Percentiles rank a stretch among this genome's conserved stretches.
These are phyloP conservation scores for Phrynosoma platyrhinos DNA, from an alignment of 2,113 vertebrate species.

Conservation along the genomic window DNA sequence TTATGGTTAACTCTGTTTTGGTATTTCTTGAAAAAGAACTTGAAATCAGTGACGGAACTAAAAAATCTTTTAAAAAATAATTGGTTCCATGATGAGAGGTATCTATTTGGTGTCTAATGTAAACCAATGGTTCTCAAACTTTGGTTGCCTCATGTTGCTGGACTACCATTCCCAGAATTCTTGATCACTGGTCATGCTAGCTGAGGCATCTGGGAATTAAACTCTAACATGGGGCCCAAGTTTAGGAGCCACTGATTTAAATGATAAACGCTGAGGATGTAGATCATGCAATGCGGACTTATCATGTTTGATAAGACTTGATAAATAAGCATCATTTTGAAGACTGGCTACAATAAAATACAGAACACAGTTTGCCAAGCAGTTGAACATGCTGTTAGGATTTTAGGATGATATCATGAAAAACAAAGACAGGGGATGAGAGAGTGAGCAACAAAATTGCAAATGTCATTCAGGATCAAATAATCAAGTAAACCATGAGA, in stretches of 20 bases:
- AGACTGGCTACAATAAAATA: not conserved
- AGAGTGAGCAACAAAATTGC: not conserved
- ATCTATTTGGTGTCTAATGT: not conserved
- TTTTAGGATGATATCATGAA: not conserved
- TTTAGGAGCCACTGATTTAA: not conserved
- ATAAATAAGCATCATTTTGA: not conserved
- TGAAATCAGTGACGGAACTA: no score
- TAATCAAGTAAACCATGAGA: not conserved
- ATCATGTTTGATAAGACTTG: not conserved
- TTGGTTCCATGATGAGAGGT: not conserved
- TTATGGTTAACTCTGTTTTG: no score
- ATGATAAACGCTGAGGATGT: not conserved
- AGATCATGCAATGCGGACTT: not conserved
- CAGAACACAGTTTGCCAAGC: not conserved
- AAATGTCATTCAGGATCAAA: not conserved
- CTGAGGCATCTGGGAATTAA: no score
- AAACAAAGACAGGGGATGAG: not conserved
- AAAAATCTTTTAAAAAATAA: no score
- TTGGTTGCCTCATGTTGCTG: no score
- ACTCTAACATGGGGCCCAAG: no score
- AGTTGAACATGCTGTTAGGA: not conserved
- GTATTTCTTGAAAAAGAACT: no score
- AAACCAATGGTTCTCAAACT: no score
- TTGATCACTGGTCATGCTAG: no score
- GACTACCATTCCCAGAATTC: no score